These are phyloP conservation scores for Ivindomyrus marchei DNA, from an alignment of 2,113 vertebrate species.

Conservation along the genomic window DNA sequence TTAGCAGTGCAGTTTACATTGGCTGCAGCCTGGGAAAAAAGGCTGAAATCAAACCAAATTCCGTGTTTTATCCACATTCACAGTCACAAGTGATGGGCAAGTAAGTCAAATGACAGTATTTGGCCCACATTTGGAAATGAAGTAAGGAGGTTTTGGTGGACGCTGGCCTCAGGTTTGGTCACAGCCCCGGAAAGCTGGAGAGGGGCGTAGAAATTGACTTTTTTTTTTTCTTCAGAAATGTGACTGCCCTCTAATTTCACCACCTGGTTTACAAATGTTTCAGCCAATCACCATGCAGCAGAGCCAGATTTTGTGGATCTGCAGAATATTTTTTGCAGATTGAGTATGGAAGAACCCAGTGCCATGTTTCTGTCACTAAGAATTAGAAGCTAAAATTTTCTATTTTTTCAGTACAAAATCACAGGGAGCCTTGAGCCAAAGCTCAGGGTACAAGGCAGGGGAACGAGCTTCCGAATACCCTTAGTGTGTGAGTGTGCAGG, in stretches of 20 bases:
- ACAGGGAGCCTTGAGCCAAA: neutral
- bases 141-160: neutral
- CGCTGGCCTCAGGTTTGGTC: neutral
- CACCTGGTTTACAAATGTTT: neutral
- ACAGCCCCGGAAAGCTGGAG: neutral
- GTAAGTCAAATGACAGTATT: neutral
- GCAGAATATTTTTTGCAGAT: neutral
- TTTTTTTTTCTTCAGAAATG: neutral
- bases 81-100: neutral
- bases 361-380: constrained; percentile 42
- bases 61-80: neutral
- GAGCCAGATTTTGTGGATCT: neutral
- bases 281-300: neutral
- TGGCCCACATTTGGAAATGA: neutral
- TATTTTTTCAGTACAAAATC: constrained; percentile 27
- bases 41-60: neutral
- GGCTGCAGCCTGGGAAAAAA: neutral
- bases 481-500: neutral
- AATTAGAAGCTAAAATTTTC: constrained; percentile 42
- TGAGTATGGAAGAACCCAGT: constrained; percentile 29
- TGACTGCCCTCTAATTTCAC: neutral
- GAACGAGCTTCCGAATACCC: neutral
- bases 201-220: neutral
- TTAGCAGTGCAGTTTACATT: neutral
- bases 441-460: neutral